Conservation (phyloP, 2,888 invertebrate genomes). For the Trichogramma evanescens region DNA sequence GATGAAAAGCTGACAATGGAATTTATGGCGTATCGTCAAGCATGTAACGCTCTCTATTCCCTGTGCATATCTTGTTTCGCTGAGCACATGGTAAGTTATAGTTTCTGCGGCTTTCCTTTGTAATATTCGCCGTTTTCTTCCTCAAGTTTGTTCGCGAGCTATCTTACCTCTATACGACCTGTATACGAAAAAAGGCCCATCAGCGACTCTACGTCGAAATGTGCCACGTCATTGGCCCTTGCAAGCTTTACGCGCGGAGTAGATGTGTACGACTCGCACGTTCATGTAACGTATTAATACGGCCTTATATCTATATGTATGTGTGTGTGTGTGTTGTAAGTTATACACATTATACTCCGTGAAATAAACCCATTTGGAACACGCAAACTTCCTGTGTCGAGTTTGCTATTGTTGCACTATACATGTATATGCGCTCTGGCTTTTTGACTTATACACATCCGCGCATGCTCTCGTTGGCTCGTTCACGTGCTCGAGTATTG, state of each 20-base stretch:
- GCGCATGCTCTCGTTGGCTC: background rate
- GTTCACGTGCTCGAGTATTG: background rate
- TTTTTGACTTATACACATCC: conserved; percentile 11
- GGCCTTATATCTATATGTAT: background rate
- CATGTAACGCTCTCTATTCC: conserved; percentile 3
- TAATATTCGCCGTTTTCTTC: conserved; percentile 2
- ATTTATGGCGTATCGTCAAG: conserved; percentile 9
- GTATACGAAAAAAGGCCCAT: background rate
- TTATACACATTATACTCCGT: background rate
- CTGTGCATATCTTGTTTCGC: conserved; percentile 9
- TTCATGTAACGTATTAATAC: conserved; percentile 13
- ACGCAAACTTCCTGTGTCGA: conserved; percentile 12
- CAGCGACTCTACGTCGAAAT: conserved; percentile 6
- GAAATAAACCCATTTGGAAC: conserved; percentile 18
- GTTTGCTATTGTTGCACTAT: conserved; percentile 1
- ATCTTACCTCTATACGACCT: background rate
- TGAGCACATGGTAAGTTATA: conserved; percentile 17
- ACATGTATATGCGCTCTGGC: background rate
- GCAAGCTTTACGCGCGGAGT: background rate
- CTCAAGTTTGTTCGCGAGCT: background rate
- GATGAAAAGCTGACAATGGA: conserved; percentile 14
- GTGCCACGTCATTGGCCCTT: conserved; percentile 12
- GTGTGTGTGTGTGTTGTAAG: no score
- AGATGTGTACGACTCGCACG: background rate
- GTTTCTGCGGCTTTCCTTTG: conserved; percentile 13